A percentile compares a stretch with the other conserved stretches of the same genome.
These are phyloP conservation scores for Tympanuchus pallidicinctus DNA, from an alignment of 2,113 vertebrate genomes.

Conservation along the genomic window DNA sequence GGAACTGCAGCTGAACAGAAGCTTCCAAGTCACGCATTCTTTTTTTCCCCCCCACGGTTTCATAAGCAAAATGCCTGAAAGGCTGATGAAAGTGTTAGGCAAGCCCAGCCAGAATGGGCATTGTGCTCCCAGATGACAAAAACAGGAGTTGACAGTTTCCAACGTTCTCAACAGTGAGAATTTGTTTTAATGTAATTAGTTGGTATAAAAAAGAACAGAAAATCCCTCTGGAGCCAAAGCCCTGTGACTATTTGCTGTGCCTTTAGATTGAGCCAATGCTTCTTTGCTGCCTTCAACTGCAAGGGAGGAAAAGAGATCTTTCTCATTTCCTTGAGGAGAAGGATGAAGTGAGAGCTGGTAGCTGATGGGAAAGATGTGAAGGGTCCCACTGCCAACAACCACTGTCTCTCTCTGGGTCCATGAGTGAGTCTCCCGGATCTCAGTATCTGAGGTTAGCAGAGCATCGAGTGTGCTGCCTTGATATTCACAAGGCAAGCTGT, in stretches of 20 bases:
- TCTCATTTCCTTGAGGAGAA: background rate
- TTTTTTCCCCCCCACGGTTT: background rate
- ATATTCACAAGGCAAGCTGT: background rate
- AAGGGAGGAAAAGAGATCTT: background rate
- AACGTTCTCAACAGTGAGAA: slow-evolving; percentile 22
- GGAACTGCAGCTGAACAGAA: background rate
- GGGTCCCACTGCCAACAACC: background rate
- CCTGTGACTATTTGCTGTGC: background rate
- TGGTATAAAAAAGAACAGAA: background rate
- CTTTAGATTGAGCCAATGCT: background rate
- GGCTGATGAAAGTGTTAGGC: background rate
- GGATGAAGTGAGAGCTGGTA: background rate
- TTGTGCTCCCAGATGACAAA: background rate
- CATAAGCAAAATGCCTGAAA: background rate
- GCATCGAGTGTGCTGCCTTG: accelerated
- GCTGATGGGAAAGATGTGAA: background rate
- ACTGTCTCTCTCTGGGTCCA: background rate
- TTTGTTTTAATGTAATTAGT: slow-evolving; percentile 52
- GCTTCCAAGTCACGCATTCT: background rate
- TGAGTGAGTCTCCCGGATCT: background rate
- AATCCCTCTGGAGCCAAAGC: background rate
- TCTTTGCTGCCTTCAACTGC: background rate
- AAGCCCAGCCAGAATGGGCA: background rate
- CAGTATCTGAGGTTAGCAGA: background rate
- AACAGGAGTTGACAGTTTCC: background rate